Evolutionary conservation across 37 sponge, comb jelly and placozoan genomes (phyloP), one percentile per base, ranked within the genome.

Genomic region (Mnemiopsis leidyi): DNA sequence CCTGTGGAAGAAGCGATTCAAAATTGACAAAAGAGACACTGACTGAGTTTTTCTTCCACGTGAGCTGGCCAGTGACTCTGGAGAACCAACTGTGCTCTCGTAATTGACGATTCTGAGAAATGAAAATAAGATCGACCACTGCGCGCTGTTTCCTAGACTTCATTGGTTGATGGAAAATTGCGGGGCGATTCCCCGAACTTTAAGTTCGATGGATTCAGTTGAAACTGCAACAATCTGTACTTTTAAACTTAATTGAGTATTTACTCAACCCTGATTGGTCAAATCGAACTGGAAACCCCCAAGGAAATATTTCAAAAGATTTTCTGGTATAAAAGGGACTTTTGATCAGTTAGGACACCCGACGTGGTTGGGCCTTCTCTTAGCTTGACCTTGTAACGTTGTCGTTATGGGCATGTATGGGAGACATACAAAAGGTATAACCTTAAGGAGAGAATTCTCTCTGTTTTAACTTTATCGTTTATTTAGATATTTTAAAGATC

Each of bases 321-420:
- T 69, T 69, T 25, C 28, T n/a, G 73, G 73, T 69, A 69, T 69
- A 69, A 69, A 25, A 69, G 73, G 2, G 21, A 69, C 73, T 69
- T 69, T 69, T 69, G 73, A 5, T 69, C 73, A 25, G 24, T 28
- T 21, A 3, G 7, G 73, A 16, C 29, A 25, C 73, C 73, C 29
- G 29, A 69, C 73, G 73, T 69, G 73, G 28, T 69, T 69, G 73
- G 73, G 73, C 73, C 2, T 23, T 69, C 73, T 48, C 73, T 69
- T 25, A 69, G 73, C 73, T 23, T 69, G n/a, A 48, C 61, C 5
- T 48, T 13, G 61, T 48, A 48, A 18, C 61, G 61, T n/a, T n/a
- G 13, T 48, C 29, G 73, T 69, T 21, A 69, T 25, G 29, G 29
- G 73, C 73, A 23, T 21, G 28, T 69, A 21, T 3, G 3, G n/a